Evolutionary conservation across 2,888 invertebrate genomes (phyloP).

Genomic region (Escarpia spicata): DNA sequence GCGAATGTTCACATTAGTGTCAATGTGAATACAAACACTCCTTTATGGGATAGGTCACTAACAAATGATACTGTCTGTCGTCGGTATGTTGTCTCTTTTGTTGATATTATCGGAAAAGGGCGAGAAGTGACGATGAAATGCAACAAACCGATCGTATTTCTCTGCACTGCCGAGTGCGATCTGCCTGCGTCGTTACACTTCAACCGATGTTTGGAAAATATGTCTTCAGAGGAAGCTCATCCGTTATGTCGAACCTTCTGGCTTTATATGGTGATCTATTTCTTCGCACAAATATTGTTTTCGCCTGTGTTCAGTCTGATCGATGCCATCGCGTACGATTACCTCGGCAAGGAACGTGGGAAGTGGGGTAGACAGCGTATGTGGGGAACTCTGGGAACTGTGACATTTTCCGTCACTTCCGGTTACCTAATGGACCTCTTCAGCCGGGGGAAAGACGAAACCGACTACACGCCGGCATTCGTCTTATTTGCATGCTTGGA

Average conservation of each 20-base stretch:
- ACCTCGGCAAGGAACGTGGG: slow-evolving; percentile 80
- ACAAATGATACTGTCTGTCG: too few relatives aligned
- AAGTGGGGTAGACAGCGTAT: slow-evolving; percentile 86
- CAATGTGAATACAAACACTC: too few relatives aligned
- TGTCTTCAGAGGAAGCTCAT: too few relatives aligned
- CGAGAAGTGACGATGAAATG: too few relatives aligned
- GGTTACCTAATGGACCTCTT: slow-evolving; percentile 54
- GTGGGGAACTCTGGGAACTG: slow-evolving; percentile 88
- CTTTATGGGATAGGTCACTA: too few relatives aligned
- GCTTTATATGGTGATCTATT: slow-evolving; percentile 82
- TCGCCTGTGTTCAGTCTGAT: slow-evolving; percentile 87
- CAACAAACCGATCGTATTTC: too few relatives aligned
- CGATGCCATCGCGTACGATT: slow-evolving; percentile 86
- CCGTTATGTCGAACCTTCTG: slow-evolving; percentile 71
- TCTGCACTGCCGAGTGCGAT: too few relatives aligned
- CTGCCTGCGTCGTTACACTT: too few relatives aligned
- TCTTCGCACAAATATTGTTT: slow-evolving; percentile 83
- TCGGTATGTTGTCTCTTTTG: too few relatives aligned
- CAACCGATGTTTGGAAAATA: too few relatives aligned
- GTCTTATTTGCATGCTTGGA: slow-evolving; percentile 72
- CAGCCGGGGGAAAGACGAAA: slow-evolving; percentile 19
- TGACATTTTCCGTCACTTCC: slow-evolving; percentile 67
- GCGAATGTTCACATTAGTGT: too few relatives aligned
- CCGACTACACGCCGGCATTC: slow-evolving; percentile 52
- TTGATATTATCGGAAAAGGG: too few relatives aligned